Evolutionary conservation across 2,113 vertebrate genomes (phyloP), one percentile per base, ranked within the genome.

Genomic region (Cebus imitator): DNA sequence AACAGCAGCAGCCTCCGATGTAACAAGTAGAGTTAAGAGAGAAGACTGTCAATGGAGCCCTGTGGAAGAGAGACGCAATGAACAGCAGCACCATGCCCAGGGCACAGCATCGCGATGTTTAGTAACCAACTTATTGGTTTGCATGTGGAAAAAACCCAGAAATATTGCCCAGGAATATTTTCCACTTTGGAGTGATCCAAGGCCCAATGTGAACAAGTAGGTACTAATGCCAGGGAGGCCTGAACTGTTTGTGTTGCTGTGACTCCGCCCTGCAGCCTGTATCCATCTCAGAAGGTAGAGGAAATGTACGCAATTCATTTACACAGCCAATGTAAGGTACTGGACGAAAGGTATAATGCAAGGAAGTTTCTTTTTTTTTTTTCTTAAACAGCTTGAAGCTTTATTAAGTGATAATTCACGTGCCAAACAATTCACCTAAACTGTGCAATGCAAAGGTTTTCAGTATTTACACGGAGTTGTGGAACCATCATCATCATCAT

Each of bases 71-170:
- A 37, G 3, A 23, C 9, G 2, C 5, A 68, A 7, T 1, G 0
- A 25, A 10, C 8, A 2, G 12, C 10, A 68, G 45, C 13, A 57
- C 1, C 45, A 3, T 3, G 13, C 14, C 18, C 50, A 37, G 5
- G 50, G 27, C 0, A 0, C 23, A 13, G 25, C 37, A n/a, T 21
- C 13, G 4, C 57, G 6, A 32, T 45, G 9, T 37, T 14, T 50
- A 55, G 16, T 8, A 2, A 45, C 35, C 61, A 87, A 72, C 13
- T 21, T 13, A 35, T 5, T 50, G 37, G 30, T n/a, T 5, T 3
- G 32, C 7, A 27, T 55, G n/a, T 27, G 35, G 23, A 23, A 87
- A 23, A 76, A 58, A 40, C 4, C 25, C 25, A 82, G 2, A 87
- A 50, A 3, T 85, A 81, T 21, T 16, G 10, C 5, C 25, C n/a